Conservation (phyloP, 2,888 invertebrate species). For the Amphipoea oculea region DNA sequence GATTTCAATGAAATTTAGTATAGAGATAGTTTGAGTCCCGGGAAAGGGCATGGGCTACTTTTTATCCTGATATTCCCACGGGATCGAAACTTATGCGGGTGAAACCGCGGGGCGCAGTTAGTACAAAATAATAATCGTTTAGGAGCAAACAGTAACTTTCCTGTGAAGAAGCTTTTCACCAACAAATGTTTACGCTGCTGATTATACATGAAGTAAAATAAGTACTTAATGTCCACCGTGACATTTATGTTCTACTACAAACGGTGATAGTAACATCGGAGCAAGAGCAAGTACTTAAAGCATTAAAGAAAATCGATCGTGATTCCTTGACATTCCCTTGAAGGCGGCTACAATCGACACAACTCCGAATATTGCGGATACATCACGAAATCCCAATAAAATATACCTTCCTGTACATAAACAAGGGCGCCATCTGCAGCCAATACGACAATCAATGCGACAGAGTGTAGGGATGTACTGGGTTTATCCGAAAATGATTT, state of each 20-base stretch:
- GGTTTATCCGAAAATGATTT: slow-evolving; percentile 16
- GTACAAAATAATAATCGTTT: not conserved
- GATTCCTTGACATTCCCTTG: slow-evolving; percentile 67
- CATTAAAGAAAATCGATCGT: slow-evolving; percentile 65
- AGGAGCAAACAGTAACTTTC: not conserved
- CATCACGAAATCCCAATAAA: slow-evolving; percentile 84
- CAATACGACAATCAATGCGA: slow-evolving; percentile 73
- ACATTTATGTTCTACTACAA: slow-evolving; percentile 1
- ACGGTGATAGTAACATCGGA: slow-evolving; percentile 18
- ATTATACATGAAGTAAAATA: not conserved
- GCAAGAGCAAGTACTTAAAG: slow-evolving; percentile 45
- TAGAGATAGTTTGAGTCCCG: too few species aligned
- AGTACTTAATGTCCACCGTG: not conserved
- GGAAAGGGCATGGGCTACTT: too few species aligned
- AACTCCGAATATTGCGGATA: slow-evolving; percentile 76
- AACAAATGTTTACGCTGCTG: not conserved
- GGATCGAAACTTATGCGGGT: too few species aligned
- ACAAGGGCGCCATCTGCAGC: slow-evolving; percentile 78
- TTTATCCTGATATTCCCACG: too few species aligned
- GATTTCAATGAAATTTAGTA: too few species aligned
- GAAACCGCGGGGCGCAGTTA: too few species aligned
- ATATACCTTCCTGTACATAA: slow-evolving; percentile 79
- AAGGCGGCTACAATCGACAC: slow-evolving; percentile 73
- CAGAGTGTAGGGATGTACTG: slow-evolving; percentile 64
- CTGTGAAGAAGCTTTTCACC: not conserved